Base-by-base conservation (phyloP, 2,113 vertebrate genomes). In the Polyodon spathula region DNA sequence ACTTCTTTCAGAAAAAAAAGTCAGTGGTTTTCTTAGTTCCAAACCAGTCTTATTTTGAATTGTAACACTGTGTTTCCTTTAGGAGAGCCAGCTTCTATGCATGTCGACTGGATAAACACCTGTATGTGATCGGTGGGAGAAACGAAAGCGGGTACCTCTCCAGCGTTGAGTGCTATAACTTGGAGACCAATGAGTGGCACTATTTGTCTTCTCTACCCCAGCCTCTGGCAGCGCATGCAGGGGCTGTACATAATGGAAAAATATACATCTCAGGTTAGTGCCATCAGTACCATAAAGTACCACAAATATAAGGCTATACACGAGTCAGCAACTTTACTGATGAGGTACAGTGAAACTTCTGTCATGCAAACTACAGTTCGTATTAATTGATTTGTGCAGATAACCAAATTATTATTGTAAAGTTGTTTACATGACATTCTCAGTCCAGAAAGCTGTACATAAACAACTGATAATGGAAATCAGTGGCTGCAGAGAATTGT, bases 51-150 rank as follows among this genome's bases (percentile, higher is more conserved):
- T 6, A 3, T 9, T 59, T 8, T 59, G 8, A 43, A 12, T 44
- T 43, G 7, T 16, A 43, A 42, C 27, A 27, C 27, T 27, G 27
- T 27, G 27, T 57, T 70, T 67, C 68, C 68, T 75, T 77, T 65
- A 99, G 96, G 89, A 94, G 96, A 89, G 95, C 96, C 80, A 98
- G 95, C 77, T 99, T 99, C 86, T 99, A 97, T 1, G 94, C 96
- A 54, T 99, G 96, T 73, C 90, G 92, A 65, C 79, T 99, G 66
- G 95, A 99, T 60, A 98, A 97, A 76, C 93, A 97, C 76, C 76
- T 99, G 66, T 98, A 97, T 0, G 96, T 98, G 58, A 93, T 99
- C 39, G 96, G 96, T 43, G 96, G 96, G 16, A 87, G 96, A 71
- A 99, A 99, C 2, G 96, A 99, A 81, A 85, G 87, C 0, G 96